Base-by-base conservation (phyloP, 2,113 vertebrate genomes). In the Oxyruncus cristatus region DNA sequence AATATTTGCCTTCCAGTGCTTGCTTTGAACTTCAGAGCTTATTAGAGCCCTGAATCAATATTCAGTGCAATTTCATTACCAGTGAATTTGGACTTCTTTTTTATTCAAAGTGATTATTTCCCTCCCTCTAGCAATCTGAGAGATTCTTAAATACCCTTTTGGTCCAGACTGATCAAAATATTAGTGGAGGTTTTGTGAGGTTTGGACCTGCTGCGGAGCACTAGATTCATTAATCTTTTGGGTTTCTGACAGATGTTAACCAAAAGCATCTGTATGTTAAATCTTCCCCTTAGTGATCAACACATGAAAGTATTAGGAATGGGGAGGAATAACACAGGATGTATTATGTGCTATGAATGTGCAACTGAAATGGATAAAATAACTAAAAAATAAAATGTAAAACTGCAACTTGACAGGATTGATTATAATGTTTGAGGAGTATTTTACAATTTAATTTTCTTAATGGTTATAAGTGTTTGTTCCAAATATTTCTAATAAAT, bases 11-110 rank as follows among this genome's bases (percentile, higher is more conserved):
- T 97, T 95, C 94, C 28, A 89, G 95, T 91, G 90, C 86, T 97
- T 84, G 35, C 97, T 98, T 98, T 98, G 98, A 98, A 98, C 97
- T 98, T 95, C 81, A 89, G 94, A 98, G 95, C 95, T 98, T 98
- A 97, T 98, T 98, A 98, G 92, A 94, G 83, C 91, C 94, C 72
- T 93, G 85, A 98, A 97, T 98, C 96, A 98, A 98, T 98, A 98
- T 97, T 96, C 97, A 95, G 67, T 95, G 82, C 89, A 87, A 95
- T 96, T 97, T 97, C 91, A 97, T 96, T 96, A 95, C 82, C 81
- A 94, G 92, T 94, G 95, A 97, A 93, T 96, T 94, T 83, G 81
- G 87, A 83, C 94, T 97, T n/a, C n/a, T 41, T 92, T 96, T 97
- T 80, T 80, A 32, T 97, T 97, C 93, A 95, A 95, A 95, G 95